Conservation (phyloP, 2,113 vertebrate genomes). For the Oncorhynchus mykiss region DNA sequence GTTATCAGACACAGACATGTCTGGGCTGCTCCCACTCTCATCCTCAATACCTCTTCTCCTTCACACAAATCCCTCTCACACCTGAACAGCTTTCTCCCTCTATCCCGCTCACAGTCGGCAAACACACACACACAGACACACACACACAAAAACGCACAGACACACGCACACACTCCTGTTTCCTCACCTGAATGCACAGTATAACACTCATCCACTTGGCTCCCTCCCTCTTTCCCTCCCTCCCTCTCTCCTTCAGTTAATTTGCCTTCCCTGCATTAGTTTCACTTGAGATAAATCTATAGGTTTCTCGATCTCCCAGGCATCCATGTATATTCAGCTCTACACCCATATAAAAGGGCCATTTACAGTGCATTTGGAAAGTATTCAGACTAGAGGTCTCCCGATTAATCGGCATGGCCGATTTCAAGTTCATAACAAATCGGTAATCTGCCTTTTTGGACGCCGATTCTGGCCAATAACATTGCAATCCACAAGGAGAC, state of each 20-base stretch:
- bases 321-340: slow-evolving; percentile 61
- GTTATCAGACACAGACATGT: slow-evolving; percentile 31
- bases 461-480: no score
- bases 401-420: no score
- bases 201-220: background rate
- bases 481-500: no score
- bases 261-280: slow-evolving; percentile 33
- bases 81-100: background rate
- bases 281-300: slow-evolving; percentile 48
- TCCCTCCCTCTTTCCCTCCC: slow-evolving; percentile 35
- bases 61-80: background rate
- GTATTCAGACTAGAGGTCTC: no score
- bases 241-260: slow-evolving; percentile 43
- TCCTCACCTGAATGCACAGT: background rate
- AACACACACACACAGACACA: background rate
- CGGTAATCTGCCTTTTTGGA: no score
- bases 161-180: no score
- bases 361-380: background rate
- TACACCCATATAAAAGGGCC: slow-evolving; percentile 55
- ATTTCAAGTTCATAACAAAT: no score
- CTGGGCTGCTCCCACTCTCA: background rate
- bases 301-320: slow-evolving; percentile 29
- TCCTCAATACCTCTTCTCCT: background rate
- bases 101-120: background rate
- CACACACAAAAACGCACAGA: background rate